phyloP scores from a whole-genome alignment of 2,113 vertebrate genomes.

The Gnathonemus echidnorhynchus region DNA sequence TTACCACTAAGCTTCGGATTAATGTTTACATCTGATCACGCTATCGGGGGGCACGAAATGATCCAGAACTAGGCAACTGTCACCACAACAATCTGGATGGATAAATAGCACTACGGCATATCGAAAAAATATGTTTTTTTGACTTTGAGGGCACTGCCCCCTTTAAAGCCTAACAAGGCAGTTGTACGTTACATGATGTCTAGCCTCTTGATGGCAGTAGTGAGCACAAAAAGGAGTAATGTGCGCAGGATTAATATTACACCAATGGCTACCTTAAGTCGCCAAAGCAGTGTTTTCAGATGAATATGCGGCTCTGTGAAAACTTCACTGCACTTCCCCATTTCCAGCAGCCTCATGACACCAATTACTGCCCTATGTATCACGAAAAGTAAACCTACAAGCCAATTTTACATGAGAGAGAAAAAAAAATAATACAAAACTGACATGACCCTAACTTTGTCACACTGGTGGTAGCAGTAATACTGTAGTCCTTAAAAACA shows the following conservation, averaged over 20 bases:
- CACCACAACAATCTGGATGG: not conserved
- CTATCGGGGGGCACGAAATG: too few species aligned
- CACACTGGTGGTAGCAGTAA: not conserved
- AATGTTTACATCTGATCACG: too few species aligned
- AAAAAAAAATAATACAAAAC: not conserved
- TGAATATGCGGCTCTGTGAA: not conserved
- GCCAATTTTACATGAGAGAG: not conserved
- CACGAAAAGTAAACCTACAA: not conserved
- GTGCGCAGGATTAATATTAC: not conserved
- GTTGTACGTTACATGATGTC: not conserved
- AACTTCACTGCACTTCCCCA: not conserved
- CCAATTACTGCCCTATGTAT: not conserved
- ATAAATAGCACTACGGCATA: not conserved
- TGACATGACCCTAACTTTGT: not conserved
- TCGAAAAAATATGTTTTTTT: not conserved
- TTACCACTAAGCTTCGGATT: too few species aligned
- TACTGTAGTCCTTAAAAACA: not conserved
- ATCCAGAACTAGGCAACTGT: not conserved
- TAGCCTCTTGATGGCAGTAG: not conserved
- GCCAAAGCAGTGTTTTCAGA: not conserved
- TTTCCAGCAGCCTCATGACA: not conserved
- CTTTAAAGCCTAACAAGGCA: not conserved
- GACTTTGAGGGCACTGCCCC: not conserved
- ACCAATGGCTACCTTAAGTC: not conserved
- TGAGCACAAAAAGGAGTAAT: not conserved